A percentile compares a stretch with the other conserved stretches of the same genome.
These are phyloP conservation scores for Chloroceryle aenea DNA, from an alignment of 2,113 vertebrate genomes.

Conservation along the genomic window DNA sequence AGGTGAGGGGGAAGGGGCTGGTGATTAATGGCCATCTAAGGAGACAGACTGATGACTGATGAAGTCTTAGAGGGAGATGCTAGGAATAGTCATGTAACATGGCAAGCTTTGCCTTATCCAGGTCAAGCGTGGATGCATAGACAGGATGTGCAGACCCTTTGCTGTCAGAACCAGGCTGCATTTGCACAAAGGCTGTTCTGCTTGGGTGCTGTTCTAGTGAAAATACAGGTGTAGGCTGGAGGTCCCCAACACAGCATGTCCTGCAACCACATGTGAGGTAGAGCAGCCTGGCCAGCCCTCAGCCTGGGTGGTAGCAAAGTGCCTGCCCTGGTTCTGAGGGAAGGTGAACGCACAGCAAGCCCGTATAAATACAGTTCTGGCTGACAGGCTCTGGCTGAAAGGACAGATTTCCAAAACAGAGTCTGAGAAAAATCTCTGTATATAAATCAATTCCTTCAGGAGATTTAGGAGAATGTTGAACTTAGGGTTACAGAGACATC, in stretches of 20 bases:
- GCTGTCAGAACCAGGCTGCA: neutral
- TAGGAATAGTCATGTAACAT: rapidly evolving
- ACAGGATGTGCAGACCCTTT: neutral
- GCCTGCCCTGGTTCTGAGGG: rapidly evolving
- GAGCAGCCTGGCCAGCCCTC: neutral
- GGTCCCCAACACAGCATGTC: neutral
- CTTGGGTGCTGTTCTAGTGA: neutral
- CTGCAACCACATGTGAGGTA: rapidly evolving
- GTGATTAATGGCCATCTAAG: neutral
- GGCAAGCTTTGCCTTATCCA: neutral
- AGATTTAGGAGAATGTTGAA: neutral
- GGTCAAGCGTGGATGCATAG: neutral
- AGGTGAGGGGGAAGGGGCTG: neutral
- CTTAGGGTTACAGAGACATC: neutral
- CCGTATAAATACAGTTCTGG: neutral
- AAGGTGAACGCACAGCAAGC: neutral
- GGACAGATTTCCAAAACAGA: neutral
- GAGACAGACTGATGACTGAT: neutral
- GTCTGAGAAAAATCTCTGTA: neutral
- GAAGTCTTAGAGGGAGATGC: neutral
- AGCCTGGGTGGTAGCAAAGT: neutral
- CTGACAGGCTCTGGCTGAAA: neutral
- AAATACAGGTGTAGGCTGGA: neutral
- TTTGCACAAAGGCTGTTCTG: neutral
- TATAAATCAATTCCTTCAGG: neutral